These are phyloP conservation scores for Charina bottae DNA, from an alignment of 2,113 vertebrate species.

Conservation along the genomic window DNA sequence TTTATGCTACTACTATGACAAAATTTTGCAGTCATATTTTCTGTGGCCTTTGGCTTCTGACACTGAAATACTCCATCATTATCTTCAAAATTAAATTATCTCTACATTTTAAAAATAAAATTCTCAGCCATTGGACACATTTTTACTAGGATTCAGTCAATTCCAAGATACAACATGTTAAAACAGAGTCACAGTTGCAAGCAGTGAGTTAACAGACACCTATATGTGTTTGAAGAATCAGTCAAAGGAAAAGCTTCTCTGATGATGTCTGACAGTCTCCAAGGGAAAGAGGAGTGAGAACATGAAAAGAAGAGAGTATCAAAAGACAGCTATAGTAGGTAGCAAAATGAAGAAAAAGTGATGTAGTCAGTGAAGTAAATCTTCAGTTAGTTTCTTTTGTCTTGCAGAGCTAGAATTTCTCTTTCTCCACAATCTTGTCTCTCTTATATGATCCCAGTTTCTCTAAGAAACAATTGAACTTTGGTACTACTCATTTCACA, in stretches of 20 bases:
- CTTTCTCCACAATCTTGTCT: neutral
- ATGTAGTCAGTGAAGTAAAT: neutral
- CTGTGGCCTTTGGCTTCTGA: neutral
- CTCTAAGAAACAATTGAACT: neutral
- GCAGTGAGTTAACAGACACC: slow-evolving; percentile 35
- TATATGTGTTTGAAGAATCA: slow-evolving; percentile 32
- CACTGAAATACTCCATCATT: neutral
- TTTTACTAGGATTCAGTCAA: slow-evolving; percentile 36
- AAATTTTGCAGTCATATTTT: neutral
- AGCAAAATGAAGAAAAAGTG: neutral
- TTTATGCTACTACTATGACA: neutral
- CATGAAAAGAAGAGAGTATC: neutral
- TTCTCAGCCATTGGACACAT: slow-evolving; percentile 21
- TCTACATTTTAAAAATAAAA: neutral
- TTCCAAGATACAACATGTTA: slow-evolving; percentile 42
- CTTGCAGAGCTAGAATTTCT: slow-evolving; percentile 5
- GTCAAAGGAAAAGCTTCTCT: slow-evolving; percentile 31
- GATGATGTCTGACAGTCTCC: slow-evolving; percentile 4
- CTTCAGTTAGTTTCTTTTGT: neutral
- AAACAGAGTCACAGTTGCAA: slow-evolving; percentile 36
- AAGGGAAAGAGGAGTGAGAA: slow-evolving; percentile 2
- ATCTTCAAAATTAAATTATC: neutral
- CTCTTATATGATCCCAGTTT: neutral
- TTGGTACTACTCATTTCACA: neutral
- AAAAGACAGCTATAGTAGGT: neutral